These are phyloP conservation scores for Fragum sueziense DNA, from an alignment of 2,888 invertebrate species.

Conservation along the genomic window DNA sequence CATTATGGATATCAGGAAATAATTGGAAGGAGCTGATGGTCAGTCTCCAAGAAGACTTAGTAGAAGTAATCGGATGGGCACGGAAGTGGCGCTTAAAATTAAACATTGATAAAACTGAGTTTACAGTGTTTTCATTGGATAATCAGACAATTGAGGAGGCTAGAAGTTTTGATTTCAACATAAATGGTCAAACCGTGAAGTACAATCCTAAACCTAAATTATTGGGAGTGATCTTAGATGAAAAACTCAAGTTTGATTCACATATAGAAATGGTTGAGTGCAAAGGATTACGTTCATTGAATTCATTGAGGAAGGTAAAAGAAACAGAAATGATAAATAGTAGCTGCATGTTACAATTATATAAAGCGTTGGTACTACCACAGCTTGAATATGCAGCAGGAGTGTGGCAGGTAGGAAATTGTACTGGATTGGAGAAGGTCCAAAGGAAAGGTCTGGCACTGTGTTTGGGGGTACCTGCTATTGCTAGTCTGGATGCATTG, in stretches of 20 bases:
- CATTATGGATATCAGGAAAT: conserved; percentile 11
- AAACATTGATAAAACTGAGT: conserved; percentile 13
- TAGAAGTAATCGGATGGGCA: not conserved
- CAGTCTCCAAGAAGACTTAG: not conserved
- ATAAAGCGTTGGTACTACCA: conserved; percentile 9
- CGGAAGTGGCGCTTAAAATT: conserved; percentile 15
- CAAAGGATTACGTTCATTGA: conserved; percentile 1
- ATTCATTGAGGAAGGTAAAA: conserved; percentile 8
- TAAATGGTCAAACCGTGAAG: not conserved
- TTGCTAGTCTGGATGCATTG: conserved; percentile 17
- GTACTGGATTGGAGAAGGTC: conserved; percentile 6
- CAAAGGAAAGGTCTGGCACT: conserved; percentile 19
- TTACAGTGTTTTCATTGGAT: conserved; percentile 7
- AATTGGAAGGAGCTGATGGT: not conserved
- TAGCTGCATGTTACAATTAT: conserved; percentile 14
- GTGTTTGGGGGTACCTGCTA: conserved; percentile 17
- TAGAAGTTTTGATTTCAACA: not conserved
- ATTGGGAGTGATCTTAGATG: conserved; percentile 15
- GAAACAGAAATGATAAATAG: conserved; percentile 1
- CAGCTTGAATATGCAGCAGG: conserved; percentile 17
- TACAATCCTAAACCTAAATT: conserved; percentile 18
- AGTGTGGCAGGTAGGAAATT: conserved; percentile 21
- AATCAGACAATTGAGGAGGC: conserved; percentile 8
- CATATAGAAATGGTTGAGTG: conserved; percentile 13
- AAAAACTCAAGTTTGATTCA: conserved; percentile 23